Percentiles rank a stretch among this genome's conserved stretches.
These are phyloP conservation scores for Oedothorax gibbosus DNA, from an alignment of 1,140 invertebrate species.

Conservation along the genomic window DNA sequence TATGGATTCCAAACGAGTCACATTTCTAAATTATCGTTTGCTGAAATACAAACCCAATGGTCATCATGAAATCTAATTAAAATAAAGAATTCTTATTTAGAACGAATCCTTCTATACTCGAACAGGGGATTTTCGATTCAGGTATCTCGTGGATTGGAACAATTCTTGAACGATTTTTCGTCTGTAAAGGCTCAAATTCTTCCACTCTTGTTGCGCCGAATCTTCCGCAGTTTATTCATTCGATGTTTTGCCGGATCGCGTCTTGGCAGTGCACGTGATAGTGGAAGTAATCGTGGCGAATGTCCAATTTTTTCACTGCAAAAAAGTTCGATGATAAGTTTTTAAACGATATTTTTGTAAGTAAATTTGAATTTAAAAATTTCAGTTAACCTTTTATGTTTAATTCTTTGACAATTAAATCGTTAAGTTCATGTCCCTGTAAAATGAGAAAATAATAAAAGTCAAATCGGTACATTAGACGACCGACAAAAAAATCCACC, in stretches of 20 bases:
- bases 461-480: neutral
- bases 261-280: conserved; percentile 90
- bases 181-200: conserved; percentile 92
- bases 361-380: no score
- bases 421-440: conserved; percentile 51
- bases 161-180: conserved; percentile 84
- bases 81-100: neutral
- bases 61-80: neutral
- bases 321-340: neutral
- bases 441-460: neutral
- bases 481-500: neutral
- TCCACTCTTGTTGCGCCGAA: conserved; percentile 90
- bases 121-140: conserved; percentile 19
- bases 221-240: conserved; percentile 90
- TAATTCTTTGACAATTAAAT: conserved; percentile 76
- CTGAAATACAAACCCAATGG: neutral
- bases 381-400: conserved; percentile 77
- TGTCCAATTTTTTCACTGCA: conserved; percentile 89
- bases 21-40: neutral
- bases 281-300: conserved; percentile 95
- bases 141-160: conserved; percentile 69
- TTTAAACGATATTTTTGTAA: no score
- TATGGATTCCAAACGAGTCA: no score
- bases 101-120: conserved; percentile 1
- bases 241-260: conserved; percentile 97